Evolutionary conservation across 2,888 invertebrate genomes (phyloP).

Genomic region (Ypsolopha scabrella): DNA sequence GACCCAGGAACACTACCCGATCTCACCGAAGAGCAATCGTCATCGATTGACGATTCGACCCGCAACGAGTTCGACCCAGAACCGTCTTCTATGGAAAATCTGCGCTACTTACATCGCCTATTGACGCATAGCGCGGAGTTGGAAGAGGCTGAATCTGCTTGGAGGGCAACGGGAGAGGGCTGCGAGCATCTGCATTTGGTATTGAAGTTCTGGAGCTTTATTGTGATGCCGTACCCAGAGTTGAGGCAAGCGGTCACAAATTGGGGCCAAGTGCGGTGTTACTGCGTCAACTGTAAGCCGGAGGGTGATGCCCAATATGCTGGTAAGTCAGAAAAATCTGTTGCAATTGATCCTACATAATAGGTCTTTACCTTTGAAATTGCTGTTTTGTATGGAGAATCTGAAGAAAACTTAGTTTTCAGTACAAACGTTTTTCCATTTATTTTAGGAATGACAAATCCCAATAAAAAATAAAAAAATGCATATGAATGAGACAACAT

Average conservation of each 20-base stretch:
- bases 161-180: constrained; percentile 39
- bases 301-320: constrained; percentile 28
- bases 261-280: constrained; percentile 49
- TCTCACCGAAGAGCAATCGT: constrained; percentile 48
- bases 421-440: too few species aligned
- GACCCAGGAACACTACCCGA: constrained; percentile 51
- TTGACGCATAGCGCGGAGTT: constrained; percentile 36
- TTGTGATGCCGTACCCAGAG: constrained; percentile 44
- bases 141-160: constrained; percentile 33
- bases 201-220: constrained; percentile 47
- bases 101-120: constrained; percentile 41
- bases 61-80: constrained; percentile 43
- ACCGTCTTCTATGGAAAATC: constrained; percentile 33
- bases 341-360: too few species aligned
- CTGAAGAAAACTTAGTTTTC: too few species aligned
- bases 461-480: too few species aligned
- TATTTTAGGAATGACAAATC: too few species aligned
- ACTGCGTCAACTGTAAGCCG: constrained; percentile 42
- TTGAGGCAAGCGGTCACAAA: constrained; percentile 37
- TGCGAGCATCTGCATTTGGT: constrained; percentile 51
- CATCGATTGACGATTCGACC: constrained; percentile 49
- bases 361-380: too few species aligned
- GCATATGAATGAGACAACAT: too few species aligned
- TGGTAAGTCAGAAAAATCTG: constrained; percentile 22
- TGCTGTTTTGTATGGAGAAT: too few species aligned